Base-by-base conservation (phyloP, 2,113 vertebrate genomes). In the Hylia prasina region DNA sequence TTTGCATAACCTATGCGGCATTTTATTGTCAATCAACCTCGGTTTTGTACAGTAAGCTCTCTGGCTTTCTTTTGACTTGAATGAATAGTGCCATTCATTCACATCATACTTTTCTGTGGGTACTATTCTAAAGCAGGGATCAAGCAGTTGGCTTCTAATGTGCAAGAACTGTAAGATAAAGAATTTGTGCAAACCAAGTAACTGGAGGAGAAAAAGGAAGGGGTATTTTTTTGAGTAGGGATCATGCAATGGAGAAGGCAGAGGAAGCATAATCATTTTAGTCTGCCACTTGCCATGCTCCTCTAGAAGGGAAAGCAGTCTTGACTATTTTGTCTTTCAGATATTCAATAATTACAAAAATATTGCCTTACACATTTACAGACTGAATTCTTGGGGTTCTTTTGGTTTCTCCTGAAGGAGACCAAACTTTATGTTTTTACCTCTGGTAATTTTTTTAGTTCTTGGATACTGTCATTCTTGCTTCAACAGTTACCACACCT, bases 41-140 rank as follows among this genome's bases (percentile, higher is more conserved):
- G 0, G 5, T 56, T 89, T 94, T 87, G 33, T 90, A 72, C 87
- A 90, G 81, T 65, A 87, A 91, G 83, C 58, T 90, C 93, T 64
- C 60, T 54, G 75, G n/a, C 71, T 94, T 86, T 68, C 84, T 66
- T 72, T 61, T 79, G 33, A 87, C 68, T 80, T 78, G 66, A 80
- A 87, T 96, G 90, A 96, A 73, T 37, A 63, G 33, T 88, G 75
- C 68, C 66, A 23, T 95, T 96, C 91, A 93, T 96, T 97, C 82
- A 94, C 57, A 66, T 77, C 70, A 27, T 69, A 48, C 47, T 90
- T 89, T 45, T 65, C 50, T 54, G 45, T 3, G 4, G 73, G 37
- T 60, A 61, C 15, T 9, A 1, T 93, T 76, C 70, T 48, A 35
- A 76, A 79, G 37, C 6, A 17, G 51, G 42, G n/a, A 58, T 60